Conservation (phyloP, 2,113 vertebrate genomes). For the Brachypodius melanocephalos region DNA sequence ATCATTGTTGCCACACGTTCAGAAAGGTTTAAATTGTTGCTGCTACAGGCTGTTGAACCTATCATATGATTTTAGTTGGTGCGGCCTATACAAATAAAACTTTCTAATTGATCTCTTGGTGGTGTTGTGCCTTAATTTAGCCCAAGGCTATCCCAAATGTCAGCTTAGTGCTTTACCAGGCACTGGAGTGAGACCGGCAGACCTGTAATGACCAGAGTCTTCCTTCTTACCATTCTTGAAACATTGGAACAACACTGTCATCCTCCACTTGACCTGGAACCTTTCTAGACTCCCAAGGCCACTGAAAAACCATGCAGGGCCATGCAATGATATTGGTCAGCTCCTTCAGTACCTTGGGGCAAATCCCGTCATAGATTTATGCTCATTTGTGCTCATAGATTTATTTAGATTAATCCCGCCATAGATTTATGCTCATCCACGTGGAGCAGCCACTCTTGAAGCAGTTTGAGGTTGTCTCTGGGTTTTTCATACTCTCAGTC, state of each 20-base stretch:
- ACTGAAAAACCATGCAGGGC: not conserved
- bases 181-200: not conserved
- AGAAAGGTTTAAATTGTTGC: not conserved
- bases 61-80: not conserved
- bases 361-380: not conserved
- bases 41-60: not conserved
- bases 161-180: not conserved
- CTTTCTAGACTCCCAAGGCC: not conserved
- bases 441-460: not conserved
- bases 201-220: not conserved
- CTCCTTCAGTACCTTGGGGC: not conserved
- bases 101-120: not conserved
- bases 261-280: not conserved
- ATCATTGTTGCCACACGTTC: rapidly evolving
- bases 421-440: not conserved
- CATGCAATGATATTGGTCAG: not conserved
- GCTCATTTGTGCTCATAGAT: too few species aligned
- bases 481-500: not conserved
- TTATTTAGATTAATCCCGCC: too few species aligned
- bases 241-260: not conserved
- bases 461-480: not conserved
- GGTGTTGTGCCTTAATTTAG: not conserved
- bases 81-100: not conserved
- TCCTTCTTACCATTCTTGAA: not conserved
- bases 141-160: not conserved